A percentile compares a stretch with the other conserved stretches of the same genome.
Conservation (phyloP, 2,113 vertebrate species). For the Chamaea fasciata region DNA sequence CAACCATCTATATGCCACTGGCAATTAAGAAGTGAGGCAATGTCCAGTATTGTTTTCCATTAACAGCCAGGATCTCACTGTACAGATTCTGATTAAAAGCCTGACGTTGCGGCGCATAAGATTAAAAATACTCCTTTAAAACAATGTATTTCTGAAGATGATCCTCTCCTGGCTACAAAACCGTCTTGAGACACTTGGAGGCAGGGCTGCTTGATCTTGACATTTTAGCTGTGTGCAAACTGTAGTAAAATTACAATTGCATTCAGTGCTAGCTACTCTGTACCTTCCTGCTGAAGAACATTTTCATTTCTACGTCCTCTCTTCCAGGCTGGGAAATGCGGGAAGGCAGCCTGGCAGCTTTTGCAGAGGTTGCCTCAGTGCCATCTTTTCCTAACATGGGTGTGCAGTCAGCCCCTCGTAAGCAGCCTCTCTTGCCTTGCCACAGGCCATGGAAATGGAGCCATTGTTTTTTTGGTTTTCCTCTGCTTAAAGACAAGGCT, state of each 20-base stretch:
- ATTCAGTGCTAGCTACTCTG: background rate
- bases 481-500: slow-evolving; percentile 10
- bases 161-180: background rate
- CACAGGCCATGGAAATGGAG: background rate
- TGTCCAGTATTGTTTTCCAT: background rate
- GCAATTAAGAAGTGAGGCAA: slow-evolving; percentile 8
- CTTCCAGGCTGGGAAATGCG: accelerated
- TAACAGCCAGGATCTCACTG: background rate
- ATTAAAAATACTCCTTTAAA: slow-evolving; percentile 38
- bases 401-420: background rate
- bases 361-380: background rate
- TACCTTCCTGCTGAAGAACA: background rate
- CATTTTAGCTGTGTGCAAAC: background rate
- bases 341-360: background rate
- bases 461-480: background rate
- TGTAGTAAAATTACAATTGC: background rate
- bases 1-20: background rate
- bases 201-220: background rate
- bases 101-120: background rate
- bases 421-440: background rate
- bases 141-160: background rate
- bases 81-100: slow-evolving; percentile 8
- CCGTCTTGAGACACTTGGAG: background rate
- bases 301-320: background rate
- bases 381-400: background rate